Evolutionary conservation across 2,113 vertebrate species (phyloP).

Genomic region (Salvelinus sp.): DNA sequence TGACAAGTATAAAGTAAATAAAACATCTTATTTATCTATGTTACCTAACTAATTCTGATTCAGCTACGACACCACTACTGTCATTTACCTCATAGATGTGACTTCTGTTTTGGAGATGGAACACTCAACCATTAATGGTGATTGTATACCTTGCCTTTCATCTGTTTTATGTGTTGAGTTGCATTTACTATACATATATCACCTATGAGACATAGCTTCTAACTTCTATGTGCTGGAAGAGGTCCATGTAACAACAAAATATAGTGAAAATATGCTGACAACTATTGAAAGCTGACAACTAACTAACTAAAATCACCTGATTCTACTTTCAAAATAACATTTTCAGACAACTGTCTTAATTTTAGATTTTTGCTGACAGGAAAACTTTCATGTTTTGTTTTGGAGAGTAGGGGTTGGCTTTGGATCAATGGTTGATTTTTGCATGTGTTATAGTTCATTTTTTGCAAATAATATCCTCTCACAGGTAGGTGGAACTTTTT

Average conservation of each 20-base stretch:
- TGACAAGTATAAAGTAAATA: no score
- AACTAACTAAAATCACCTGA: not conserved
- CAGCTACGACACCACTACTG: no score
- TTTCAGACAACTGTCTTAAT: constrained; percentile 19
- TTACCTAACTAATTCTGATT: no score
- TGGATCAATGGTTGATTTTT: constrained; percentile 29
- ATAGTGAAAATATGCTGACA: not conserved
- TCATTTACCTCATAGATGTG: not conserved
- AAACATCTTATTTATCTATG: no score
- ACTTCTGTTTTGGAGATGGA: not conserved
- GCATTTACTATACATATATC: not conserved
- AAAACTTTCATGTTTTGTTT: not conserved
- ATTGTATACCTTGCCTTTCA: no score
- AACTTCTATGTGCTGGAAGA: not conserved
- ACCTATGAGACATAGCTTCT: not conserved
- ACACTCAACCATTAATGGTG: not conserved
- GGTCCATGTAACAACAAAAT: not conserved
- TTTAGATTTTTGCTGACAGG: constrained; percentile 36
- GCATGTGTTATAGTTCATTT: not conserved
- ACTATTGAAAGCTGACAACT: not conserved
- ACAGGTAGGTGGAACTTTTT: constrained; percentile 45
- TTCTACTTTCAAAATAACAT: constrained; percentile 50
- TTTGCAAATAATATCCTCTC: constrained; percentile 14
- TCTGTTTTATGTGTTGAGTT: no score
- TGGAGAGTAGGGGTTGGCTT: not conserved